Base-by-base conservation (phyloP, 2,113 vertebrate genomes). In the Zingel zingel region DNA sequence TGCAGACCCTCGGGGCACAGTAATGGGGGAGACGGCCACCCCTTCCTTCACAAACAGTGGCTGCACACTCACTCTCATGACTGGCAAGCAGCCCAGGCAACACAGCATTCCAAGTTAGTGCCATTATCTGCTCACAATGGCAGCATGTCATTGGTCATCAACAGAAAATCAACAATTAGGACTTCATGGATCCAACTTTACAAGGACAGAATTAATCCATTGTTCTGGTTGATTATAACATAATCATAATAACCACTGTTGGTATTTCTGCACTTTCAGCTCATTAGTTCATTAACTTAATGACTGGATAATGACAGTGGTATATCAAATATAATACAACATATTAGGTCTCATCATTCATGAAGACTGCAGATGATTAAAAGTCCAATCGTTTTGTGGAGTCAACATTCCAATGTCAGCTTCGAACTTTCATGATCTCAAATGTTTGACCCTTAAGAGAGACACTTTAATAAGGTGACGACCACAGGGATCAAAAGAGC, bases 381-480 rank as follows among this genome's bases (percentile, higher is more conserved):
- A 53, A 57, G 15, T 21, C 4, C 12, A 7, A 25, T 33, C 5
- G 7, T 23, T 8, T 14, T 13, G 43, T 14, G 6, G 15, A 19
- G 19, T 36, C n/a, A 0, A 72, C 53, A 62, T 76, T 82, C 65
- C 48, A 13, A 23, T n/a, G 76, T 86, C 72, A 15, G 54, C 51
- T 2, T 39, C 2, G 11, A 23, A 48, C 45, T 63, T 66, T 66
- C 43, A 15, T 21, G 33, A 79, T 57, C 58, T 77, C 56, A 57
- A 51, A 81, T 6, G 45, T 68, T 64, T 69, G 80, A 81, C 72
- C 61, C 70, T 53, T 27, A 11, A 47, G 25, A 89, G 69, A 86
- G 65, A 83, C 48, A n/a, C 57, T 81, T 90, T 90, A 84, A 90
- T 83, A 76, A 77, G 67, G 27, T 58, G 50, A 82, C 23, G 43